A percentile compares a stretch with the other conserved stretches of the same genome.
Conservation (phyloP, 1,140 invertebrate species). For the Bombus consobrinus region DNA sequence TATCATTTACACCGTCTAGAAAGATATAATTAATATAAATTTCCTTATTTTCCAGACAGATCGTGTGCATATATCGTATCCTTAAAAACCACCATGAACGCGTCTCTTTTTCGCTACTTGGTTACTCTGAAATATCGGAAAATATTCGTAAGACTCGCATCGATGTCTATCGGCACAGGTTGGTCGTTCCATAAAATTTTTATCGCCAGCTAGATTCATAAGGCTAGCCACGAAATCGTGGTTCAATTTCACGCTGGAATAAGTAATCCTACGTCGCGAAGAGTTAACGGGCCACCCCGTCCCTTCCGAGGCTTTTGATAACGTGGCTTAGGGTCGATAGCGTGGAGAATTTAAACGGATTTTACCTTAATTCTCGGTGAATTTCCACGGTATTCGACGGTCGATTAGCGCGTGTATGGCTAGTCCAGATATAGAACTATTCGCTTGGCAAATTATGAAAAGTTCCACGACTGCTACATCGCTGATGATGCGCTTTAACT, state of each 20-base stretch:
- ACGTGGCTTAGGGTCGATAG: not conserved
- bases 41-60: not conserved
- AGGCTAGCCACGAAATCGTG: constrained; percentile 19
- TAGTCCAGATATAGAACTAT: not conserved
- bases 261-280: constrained; percentile 16
- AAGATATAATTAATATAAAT: not conserved
- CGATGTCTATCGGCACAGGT: not conserved
- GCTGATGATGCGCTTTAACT: not conserved
- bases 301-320: not conserved
- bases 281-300: not conserved
- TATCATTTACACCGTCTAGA: no score
- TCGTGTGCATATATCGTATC: not conserved
- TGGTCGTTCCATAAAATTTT: constrained; percentile 32
- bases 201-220: constrained; percentile 26
- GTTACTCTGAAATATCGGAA: constrained; percentile 12
- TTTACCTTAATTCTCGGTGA: not conserved
- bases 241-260: constrained; percentile 46
- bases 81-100: not conserved
- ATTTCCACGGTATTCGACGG: not conserved
- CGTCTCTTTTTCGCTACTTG: not conserved
- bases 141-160: constrained; percentile 10
- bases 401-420: not conserved
- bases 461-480: not conserved
- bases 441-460: not conserved
- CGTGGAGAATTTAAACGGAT: constrained; percentile 11